phyloP scores from a whole-genome alignment of 2,888 invertebrate species.

The Lasioglossum malachurum region DNA sequence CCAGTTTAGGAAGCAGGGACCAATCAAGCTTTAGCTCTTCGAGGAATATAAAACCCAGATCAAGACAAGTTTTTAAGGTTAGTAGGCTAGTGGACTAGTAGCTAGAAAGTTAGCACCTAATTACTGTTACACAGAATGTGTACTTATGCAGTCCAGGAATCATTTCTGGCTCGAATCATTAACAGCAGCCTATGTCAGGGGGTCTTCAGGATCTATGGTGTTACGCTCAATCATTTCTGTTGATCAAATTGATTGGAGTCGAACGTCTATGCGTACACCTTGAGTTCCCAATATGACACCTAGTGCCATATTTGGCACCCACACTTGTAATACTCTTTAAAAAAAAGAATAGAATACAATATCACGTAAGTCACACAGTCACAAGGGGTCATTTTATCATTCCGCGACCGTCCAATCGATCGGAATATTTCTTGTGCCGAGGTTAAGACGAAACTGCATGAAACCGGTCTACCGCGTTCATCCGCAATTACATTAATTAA shows the following conservation, averaged over 20 bases:
- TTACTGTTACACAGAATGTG: not conserved
- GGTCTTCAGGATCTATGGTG: not conserved
- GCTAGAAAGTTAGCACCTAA: not conserved
- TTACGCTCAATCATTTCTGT: not conserved
- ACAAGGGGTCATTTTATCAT: slow-evolving; percentile 36
- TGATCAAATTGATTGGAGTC: not conserved
- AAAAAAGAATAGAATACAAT: not conserved
- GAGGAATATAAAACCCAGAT: slow-evolving; percentile 2
- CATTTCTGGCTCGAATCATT: not conserved
- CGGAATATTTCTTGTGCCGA: slow-evolving; percentile 37
- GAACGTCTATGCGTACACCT: not conserved
- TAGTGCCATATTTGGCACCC: no score
- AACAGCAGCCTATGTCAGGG: not conserved
- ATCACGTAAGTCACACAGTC: slow-evolving; percentile 21
- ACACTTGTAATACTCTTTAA: not conserved
- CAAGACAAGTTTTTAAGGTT: slow-evolving; percentile 6
- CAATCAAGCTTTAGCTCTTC: not conserved
- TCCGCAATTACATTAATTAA: slow-evolving; percentile 35
- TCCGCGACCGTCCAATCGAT: not conserved
- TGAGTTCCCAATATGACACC: no score
- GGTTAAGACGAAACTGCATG: slow-evolving; percentile 24
- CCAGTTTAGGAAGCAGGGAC: not conserved
- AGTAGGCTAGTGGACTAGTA: slow-evolving; percentile 6
- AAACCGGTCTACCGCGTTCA: slow-evolving; percentile 25
- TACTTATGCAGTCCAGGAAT: not conserved